phyloP scores from a whole-genome alignment of 1,140 invertebrate genomes.

The Vollenhovia emeryi region DNA sequence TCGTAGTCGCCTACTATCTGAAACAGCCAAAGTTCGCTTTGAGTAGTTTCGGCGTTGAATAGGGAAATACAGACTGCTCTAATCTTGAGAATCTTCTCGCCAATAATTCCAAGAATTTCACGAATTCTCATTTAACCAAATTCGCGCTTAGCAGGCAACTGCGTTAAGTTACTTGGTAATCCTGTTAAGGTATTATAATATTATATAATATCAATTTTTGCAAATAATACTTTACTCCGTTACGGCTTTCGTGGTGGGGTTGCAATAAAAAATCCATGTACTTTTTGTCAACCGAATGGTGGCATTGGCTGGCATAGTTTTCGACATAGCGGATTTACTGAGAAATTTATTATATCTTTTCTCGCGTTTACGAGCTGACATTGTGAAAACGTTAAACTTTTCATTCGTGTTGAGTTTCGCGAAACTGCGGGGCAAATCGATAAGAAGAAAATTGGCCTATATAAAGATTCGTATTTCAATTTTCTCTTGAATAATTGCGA shows the following conservation, averaged over 20 bases:
- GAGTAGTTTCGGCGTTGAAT: constrained; percentile 34
- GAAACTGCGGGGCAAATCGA: neutral
- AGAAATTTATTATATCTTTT: constrained; percentile 19
- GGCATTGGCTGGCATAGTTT: neutral
- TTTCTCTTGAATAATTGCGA: constrained; percentile 41
- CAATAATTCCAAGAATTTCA: constrained; percentile 40
- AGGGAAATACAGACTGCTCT: constrained; percentile 16
- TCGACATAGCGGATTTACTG: constrained; percentile 24
- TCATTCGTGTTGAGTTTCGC: neutral
- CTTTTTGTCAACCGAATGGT: neutral
- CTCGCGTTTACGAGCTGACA: constrained; percentile 34
- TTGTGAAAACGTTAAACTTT: constrained; percentile 27
- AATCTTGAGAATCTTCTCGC: constrained; percentile 36
- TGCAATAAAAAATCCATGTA: constrained; percentile 47
- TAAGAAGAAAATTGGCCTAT: neutral
- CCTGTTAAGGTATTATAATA: constrained; percentile 2
- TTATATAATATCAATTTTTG: neutral
- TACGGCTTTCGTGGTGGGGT: neutral
- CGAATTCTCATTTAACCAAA: constrained; percentile 47
- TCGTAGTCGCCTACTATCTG: constrained; percentile 8
- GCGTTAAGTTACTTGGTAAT: neutral
- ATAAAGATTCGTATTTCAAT: constrained; percentile 38
- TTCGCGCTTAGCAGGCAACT: neutral
- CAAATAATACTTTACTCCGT: no score
- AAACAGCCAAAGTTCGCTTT: constrained; percentile 16